These are phyloP conservation scores for Fratercula arctica DNA, from an alignment of 2,797 vertebrate species.

Conservation along the genomic window DNA sequence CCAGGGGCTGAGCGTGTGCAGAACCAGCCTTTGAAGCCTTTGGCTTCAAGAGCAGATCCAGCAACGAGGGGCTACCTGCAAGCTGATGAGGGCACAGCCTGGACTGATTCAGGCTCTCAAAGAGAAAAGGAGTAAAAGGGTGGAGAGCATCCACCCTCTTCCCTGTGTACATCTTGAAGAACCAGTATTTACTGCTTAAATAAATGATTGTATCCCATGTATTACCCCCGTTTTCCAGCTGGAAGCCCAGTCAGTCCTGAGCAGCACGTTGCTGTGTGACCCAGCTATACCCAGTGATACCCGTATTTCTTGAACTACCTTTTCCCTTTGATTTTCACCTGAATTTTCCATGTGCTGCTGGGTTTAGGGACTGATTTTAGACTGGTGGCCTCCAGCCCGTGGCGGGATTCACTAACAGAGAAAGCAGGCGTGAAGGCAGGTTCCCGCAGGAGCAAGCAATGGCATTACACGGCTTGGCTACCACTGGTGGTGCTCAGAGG, in stretches of 20 bases:
- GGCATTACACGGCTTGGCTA: neutral
- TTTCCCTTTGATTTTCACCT: neutral
- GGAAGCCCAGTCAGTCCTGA: neutral
- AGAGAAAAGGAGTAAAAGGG: neutral
- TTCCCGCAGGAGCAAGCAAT: neutral
- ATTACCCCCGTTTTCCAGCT: neutral
- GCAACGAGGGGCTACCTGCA: neutral
- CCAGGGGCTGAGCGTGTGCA: neutral
- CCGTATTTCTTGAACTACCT: neutral
- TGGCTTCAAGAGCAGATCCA: neutral
- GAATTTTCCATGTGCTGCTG: neutral
- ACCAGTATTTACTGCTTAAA: neutral
- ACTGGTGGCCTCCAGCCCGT: fast-evolving
- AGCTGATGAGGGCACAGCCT: neutral
- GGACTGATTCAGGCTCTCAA: neutral
- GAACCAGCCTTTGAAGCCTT: neutral
- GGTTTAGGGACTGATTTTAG: neutral
- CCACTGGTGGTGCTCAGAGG: neutral
- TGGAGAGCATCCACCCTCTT: neutral
- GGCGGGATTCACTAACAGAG: neutral
- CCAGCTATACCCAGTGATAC: neutral
- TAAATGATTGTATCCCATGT: neutral
- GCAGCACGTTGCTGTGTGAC: neutral
- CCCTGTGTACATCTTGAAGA: neutral
- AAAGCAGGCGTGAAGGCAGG: neutral